Percentiles rank a stretch among this genome's conserved stretches.
phyloP scores from a whole-genome alignment of 2,113 vertebrate genomes.

The Martes martes region DNA sequence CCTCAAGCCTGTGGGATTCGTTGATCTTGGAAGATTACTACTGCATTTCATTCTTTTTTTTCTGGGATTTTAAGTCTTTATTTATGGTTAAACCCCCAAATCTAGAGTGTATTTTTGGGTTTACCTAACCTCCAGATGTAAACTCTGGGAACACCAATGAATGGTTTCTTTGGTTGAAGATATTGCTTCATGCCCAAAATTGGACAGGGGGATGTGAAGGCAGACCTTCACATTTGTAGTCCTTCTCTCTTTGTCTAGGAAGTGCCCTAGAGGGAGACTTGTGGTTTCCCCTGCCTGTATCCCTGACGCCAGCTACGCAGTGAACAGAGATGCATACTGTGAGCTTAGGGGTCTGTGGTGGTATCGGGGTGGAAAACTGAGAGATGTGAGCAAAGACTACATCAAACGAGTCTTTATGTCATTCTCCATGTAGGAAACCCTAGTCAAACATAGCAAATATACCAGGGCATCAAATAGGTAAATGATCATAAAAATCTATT shows the following conservation, averaged over 20 bases:
- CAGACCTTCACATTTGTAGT: not conserved
- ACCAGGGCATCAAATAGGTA: not conserved
- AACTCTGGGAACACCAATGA: not conserved
- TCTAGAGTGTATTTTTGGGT: not conserved
- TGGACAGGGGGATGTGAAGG: not conserved
- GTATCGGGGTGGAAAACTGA: not conserved
- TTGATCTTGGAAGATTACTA: constrained; percentile 49
- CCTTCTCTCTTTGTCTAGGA: not conserved
- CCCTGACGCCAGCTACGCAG: not conserved
- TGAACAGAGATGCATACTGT: not conserved
- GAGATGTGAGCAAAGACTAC: not conserved
- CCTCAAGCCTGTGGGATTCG: not conserved
- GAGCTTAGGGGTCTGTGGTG: not conserved
- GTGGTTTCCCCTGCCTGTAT: not conserved
- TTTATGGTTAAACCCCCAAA: constrained; percentile 17
- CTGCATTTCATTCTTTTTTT: not conserved
- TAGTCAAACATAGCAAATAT: not conserved
- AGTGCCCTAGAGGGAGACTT: not conserved
- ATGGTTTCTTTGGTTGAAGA: not conserved
- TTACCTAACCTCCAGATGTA: not conserved
- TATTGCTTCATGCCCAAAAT: not conserved
- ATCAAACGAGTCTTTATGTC: not conserved
- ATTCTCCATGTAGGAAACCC: not conserved
- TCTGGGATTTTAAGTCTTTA: not conserved
- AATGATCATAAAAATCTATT: not conserved